Evolutionary conservation across 2,113 vertebrate genomes (phyloP).

Genomic region (Phalacrocorax carbo): DNA sequence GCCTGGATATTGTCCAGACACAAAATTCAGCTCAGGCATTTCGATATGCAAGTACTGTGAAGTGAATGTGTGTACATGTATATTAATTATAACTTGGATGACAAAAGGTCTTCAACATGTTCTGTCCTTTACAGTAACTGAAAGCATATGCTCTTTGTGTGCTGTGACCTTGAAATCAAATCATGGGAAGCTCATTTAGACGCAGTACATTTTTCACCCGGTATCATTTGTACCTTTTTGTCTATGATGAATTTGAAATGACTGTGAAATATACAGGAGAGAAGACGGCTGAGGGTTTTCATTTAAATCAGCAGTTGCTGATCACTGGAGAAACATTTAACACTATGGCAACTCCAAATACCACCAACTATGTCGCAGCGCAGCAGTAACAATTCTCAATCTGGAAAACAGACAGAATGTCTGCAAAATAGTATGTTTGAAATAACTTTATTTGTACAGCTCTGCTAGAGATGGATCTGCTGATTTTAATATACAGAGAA

Average conservation of each 20-base stretch:
- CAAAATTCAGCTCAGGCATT: background rate
- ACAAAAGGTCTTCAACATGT: background rate
- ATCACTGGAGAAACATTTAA: constrained; percentile 49
- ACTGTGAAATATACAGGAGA: background rate
- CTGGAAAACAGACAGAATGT: constrained; percentile 17
- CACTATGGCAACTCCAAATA: constrained; percentile 42
- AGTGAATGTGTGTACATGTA: background rate
- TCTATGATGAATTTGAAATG: constrained; percentile 4
- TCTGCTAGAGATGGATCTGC: background rate
- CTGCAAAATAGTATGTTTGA: constrained; percentile 17
- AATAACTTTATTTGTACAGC: constrained; percentile 28
- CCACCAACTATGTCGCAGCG: background rate
- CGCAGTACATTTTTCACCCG: background rate
- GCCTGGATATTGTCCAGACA: background rate
- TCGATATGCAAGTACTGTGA: background rate
- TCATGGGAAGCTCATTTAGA: background rate
- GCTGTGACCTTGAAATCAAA: constrained; percentile 19
- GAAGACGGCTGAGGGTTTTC: constrained; percentile 33
- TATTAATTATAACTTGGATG: background rate
- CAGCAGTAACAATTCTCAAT: constrained; percentile 18
- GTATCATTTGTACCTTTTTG: constrained; percentile 8
- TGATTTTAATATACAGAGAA: background rate
- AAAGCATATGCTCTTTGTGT: background rate
- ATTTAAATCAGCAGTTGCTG: constrained; percentile 46
- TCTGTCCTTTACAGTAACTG: background rate